Evolutionary conservation across 2,113 vertebrate genomes (phyloP).

Genomic region (Labrus mixtus): DNA sequence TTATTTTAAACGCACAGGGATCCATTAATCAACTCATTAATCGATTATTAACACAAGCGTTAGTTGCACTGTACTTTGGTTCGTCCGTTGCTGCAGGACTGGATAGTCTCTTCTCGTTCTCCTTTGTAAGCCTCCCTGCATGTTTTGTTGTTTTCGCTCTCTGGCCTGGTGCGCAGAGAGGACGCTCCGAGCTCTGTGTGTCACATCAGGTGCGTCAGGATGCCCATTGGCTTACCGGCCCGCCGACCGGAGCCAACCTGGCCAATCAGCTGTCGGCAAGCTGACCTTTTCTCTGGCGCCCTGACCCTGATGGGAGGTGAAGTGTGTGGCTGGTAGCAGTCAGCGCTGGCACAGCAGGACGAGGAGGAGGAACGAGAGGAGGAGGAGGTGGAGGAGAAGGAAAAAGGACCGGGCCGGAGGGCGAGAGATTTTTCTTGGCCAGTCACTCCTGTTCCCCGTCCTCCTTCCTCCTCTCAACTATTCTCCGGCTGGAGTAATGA

Average conservation of each 20-base stretch:
- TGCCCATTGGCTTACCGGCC: constrained; percentile 73
- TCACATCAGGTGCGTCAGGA: constrained; percentile 83
- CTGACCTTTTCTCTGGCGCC: constrained; percentile 77
- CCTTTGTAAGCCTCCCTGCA: constrained; percentile 43
- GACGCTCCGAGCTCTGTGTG: constrained; percentile 69
- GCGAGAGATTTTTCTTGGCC: constrained; percentile 75
- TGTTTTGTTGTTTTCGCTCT: constrained; percentile 67
- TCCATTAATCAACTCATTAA: too few species aligned
- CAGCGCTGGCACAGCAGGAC: constrained; percentile 77
- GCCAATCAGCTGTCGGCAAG: constrained; percentile 78
- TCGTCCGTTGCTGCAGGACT: constrained; percentile 41
- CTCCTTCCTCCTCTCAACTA: constrained; percentile 53
- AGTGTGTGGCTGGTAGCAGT: constrained; percentile 83
- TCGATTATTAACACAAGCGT: too few species aligned
- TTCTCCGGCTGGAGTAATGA: constrained; percentile 64
- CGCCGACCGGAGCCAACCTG: constrained; percentile 61
- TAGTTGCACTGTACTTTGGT: not conserved
- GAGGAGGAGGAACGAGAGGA: constrained; percentile 41
- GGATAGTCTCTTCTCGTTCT: constrained; percentile 57
- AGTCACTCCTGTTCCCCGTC: constrained; percentile 68
- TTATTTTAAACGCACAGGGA: too few species aligned
- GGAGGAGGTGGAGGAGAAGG: constrained; percentile 56
- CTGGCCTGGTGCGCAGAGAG: constrained; percentile 57
- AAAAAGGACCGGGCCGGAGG: constrained; percentile 67
- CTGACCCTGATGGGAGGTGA: constrained; percentile 83